Conservation (phyloP, 1,140 invertebrate species). For the Drosophila oshimai region DNA sequence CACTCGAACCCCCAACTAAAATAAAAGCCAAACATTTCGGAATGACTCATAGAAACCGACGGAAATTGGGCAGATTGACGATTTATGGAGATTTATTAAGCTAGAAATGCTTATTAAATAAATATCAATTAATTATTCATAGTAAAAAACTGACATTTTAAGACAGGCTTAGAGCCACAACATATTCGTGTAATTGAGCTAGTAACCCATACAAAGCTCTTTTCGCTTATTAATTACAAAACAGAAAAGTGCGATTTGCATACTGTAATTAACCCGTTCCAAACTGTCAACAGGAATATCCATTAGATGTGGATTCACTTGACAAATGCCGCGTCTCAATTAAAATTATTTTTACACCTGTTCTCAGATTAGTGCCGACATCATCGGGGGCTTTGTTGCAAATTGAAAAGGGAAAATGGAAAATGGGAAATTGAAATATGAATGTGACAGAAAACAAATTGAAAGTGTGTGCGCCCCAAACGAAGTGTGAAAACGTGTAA, state of each 20-base stretch:
- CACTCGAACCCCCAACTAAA: background rate
- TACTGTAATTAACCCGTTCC: background rate
- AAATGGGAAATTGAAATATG: background rate
- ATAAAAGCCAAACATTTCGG: background rate
- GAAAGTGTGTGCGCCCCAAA: background rate
- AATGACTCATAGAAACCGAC: constrained; percentile 4
- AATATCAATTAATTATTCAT: no score
- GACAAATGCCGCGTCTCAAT: background rate
- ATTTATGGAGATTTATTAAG: no score
- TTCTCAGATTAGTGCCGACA: background rate
- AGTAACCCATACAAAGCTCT: no score
- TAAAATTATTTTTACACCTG: constrained; percentile 16
- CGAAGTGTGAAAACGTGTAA: background rate
- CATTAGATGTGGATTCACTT: background rate
- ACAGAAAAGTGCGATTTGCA: background rate
- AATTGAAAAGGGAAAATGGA: background rate
- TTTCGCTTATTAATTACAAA: no score
- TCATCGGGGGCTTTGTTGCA: background rate
- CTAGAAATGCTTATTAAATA: no score
- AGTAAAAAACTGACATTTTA: no score
- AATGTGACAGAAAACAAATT: background rate
- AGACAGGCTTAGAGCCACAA: no score
- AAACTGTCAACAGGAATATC: background rate
- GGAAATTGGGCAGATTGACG: no score
- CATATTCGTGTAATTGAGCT: no score